Conservation (phyloP, 2,888 invertebrate genomes). For the Desoria tigrina region DNA sequence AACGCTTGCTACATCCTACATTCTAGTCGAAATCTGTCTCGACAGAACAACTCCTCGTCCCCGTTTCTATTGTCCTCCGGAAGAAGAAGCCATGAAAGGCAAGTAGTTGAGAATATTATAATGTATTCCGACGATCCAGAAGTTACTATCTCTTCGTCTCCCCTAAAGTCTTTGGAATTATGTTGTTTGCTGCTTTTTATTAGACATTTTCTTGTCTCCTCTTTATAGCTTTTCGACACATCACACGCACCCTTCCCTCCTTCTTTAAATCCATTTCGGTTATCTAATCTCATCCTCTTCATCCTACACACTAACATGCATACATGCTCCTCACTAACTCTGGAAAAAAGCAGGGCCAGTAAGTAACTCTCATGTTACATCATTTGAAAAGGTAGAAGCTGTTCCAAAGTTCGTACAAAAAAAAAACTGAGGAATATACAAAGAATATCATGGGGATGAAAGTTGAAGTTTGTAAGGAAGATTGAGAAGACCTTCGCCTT, state of each 20-base stretch:
- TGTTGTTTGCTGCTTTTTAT: constrained; percentile 22
- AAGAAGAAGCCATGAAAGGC: too few species aligned
- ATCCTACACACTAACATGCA: too few species aligned
- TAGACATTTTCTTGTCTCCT: constrained; percentile 13
- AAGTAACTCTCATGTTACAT: too few species aligned
- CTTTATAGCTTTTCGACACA: constrained; percentile 19
- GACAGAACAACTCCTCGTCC: background rate
- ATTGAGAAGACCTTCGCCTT: too few species aligned
- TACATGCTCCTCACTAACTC: too few species aligned
- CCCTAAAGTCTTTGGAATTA: constrained; percentile 16
- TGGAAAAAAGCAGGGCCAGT: too few species aligned
- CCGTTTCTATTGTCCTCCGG: background rate
- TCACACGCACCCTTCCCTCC: constrained; percentile 20
- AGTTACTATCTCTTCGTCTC: constrained; percentile 13
- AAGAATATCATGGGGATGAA: too few species aligned
- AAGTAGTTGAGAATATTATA: too few species aligned
- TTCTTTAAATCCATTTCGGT: constrained; percentile 10
- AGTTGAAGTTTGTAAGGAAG: too few species aligned
- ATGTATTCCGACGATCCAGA: background rate
- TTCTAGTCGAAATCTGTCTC: background rate
- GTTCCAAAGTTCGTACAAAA: too few species aligned
- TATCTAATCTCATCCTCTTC: constrained; percentile 15
- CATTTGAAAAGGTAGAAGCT: too few species aligned
- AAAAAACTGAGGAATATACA: too few species aligned
- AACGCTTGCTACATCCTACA: background rate